phyloP scores from a whole-genome alignment of 1,140 invertebrate genomes.

The Stegodyphus mimosarum region DNA sequence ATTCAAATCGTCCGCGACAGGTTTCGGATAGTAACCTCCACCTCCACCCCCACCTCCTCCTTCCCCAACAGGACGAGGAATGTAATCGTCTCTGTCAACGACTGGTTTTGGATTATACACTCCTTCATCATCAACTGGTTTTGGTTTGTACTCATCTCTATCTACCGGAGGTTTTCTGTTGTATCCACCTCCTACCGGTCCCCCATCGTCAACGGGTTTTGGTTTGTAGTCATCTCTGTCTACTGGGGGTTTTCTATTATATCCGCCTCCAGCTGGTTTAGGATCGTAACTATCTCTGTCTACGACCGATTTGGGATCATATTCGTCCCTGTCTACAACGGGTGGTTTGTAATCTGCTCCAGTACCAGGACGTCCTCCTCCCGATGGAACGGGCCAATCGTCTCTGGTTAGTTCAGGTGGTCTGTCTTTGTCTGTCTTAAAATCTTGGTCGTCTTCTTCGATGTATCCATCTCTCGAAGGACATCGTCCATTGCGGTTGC shows the following conservation, averaged over 20 bases:
- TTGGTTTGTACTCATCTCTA: slow-evolving; percentile 13
- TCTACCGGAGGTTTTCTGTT: neutral
- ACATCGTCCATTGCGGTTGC: neutral
- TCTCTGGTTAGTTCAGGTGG: slow-evolving; percentile 1
- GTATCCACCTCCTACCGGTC: neutral
- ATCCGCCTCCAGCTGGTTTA: neutral
- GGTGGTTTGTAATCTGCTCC: neutral
- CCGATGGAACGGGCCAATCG: neutral
- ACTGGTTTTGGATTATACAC: neutral
- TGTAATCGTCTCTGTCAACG: slow-evolving; percentile 13
- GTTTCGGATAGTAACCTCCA: slow-evolving; percentile 4
- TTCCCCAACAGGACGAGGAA: slow-evolving; percentile 14
- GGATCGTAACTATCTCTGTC: neutral
- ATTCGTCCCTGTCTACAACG: neutral
- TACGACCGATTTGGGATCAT: neutral
- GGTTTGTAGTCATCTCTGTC: slow-evolving; percentile 10
- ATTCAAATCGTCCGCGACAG: neutral
- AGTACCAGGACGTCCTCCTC: neutral
- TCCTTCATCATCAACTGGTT: neutral
- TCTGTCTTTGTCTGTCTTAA: slow-evolving; percentile 13
- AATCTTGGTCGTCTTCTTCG: neutral
- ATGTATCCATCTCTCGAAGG: slow-evolving; percentile 3
- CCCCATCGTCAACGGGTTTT: neutral
- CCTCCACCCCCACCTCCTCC: slow-evolving; percentile 9
- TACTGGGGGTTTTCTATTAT: slow-evolving; percentile 14